Evolutionary conservation across 2,113 vertebrate genomes (phyloP), one percentile per base, ranked within the genome.

Genomic region (Acanthisitta chloris): DNA sequence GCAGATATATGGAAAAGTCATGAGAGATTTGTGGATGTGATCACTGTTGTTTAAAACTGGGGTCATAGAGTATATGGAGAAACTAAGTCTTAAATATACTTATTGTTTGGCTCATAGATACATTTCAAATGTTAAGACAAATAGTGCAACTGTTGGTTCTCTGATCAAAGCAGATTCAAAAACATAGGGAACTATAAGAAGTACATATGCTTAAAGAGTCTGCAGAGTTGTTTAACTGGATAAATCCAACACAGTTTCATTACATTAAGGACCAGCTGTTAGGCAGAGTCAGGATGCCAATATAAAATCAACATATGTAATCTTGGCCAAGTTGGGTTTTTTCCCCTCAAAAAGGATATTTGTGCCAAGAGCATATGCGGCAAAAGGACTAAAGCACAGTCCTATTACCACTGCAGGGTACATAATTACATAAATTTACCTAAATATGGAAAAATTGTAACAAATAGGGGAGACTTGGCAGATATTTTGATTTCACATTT

Each of bases 401-500:
- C 96, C 96, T 89, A 93, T 97, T 98, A 97, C 97, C 93, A 90
- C 97, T 94, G 96, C 94, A 97, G 97, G 96, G 97, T 98, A 97
- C 97, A 88, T 98, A 98, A 98, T 98, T 97, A 97, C 92, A 92
- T 97, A 95, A 96, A 97, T 98, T 98, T 98, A 97, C 97, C 97
- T 98, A 98, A 98, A 98, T 98, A 98, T 97, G 98, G 97, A 97
- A 98, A 98, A 98, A 97, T 98, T 98, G 98, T 98, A 98, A 97
- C 98, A 98, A 97, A 98, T 97, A 98, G 94, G 97, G 98, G 98
- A 97, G 77, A 85, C 93, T 98, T 98, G 98, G 98, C 98, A 98
- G 97, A 96, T 98, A 98, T 98, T 98, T 97, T 92, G 62, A 96
- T 97, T 98, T 98, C 98, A 98, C 98, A 97, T 99, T 99, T 98